Percentiles rank a stretch among this genome's conserved stretches.
Evolutionary conservation across 1,140 invertebrate species (phyloP).

Genomic region (Sitobion miscanthi): DNA sequence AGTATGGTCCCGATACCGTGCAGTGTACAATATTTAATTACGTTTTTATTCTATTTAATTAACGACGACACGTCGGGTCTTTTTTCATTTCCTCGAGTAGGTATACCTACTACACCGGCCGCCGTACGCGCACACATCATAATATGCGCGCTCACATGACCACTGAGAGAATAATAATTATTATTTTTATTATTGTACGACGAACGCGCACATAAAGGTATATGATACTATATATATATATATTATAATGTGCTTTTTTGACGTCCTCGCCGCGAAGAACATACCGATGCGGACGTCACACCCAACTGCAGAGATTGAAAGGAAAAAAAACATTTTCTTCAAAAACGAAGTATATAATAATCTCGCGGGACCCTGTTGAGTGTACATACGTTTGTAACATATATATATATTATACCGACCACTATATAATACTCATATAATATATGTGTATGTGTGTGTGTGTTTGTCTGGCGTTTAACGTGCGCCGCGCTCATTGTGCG

Average conservation of each 20-base stretch:
- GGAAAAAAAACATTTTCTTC: not conserved
- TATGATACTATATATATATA: not conserved
- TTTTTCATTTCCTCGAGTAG: constrained; percentile 3
- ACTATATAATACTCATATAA: not conserved
- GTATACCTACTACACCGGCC: not conserved
- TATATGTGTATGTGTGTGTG: not conserved
- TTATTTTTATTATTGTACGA: constrained; percentile 13
- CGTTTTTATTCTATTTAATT: constrained; percentile 43
- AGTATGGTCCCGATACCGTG: not conserved
- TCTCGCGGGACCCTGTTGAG: not conserved
- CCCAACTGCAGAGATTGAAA: not conserved
- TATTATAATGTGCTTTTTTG: constrained; percentile 17
- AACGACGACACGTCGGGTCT: not conserved
- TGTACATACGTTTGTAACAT: not conserved
- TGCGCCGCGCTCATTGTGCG: not conserved
- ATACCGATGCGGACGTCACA: not conserved
- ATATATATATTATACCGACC: no score
- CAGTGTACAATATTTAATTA: constrained; percentile 26
- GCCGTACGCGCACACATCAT: not conserved
- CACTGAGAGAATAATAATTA: not conserved
- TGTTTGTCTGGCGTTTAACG: not conserved
- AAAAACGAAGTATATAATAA: constrained; percentile 6
- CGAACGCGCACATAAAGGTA: not conserved
- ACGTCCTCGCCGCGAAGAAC: not conserved
- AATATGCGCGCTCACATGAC: not conserved